These are phyloP conservation scores for Poeciliopsis infans DNA, from an alignment of 2,797 vertebrate species.

Conservation along the genomic window DNA sequence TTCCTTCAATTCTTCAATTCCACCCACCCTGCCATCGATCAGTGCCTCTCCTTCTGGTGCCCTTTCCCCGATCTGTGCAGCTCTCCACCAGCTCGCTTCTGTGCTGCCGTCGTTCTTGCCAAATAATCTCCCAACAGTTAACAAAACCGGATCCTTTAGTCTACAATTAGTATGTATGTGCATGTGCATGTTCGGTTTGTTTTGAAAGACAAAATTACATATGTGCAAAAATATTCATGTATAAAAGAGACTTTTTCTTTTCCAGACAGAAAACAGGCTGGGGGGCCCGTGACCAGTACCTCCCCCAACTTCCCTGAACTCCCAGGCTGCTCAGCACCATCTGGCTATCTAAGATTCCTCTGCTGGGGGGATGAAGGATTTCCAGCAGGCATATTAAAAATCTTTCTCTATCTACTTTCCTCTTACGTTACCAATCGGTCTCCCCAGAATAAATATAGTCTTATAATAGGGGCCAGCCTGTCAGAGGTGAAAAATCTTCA, in stretches of 20 bases:
- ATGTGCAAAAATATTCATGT: neutral
- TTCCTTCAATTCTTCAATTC: constrained; percentile 48
- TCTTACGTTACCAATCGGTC: constrained; percentile 37
- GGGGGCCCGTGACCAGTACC: constrained; percentile 55
- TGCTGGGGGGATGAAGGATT: constrained; percentile 47
- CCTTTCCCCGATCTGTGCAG: constrained; percentile 50
- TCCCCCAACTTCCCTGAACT: constrained; percentile 68
- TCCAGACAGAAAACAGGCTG: constrained; percentile 69
- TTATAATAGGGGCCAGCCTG: constrained; percentile 17
- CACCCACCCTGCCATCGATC: constrained; percentile 38
- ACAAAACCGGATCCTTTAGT: constrained; percentile 45
- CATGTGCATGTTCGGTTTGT: constrained; percentile 9
- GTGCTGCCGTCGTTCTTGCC: constrained; percentile 23
- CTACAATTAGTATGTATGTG: constrained; percentile 24
- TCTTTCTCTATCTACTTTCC: constrained; percentile 26
- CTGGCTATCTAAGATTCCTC: constrained; percentile 75
- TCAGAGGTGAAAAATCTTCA: constrained; percentile 30
- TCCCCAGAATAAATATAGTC: constrained; percentile 57
- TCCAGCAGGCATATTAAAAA: constrained; percentile 42
- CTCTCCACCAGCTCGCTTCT: constrained; percentile 49
- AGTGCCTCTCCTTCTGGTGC: constrained; percentile 58
- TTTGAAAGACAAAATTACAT: constrained; percentile 13
- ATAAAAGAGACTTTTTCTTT: constrained; percentile 32
- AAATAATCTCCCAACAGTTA: constrained; percentile 67
- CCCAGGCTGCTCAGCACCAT: constrained; percentile 75